Evolutionary conservation across 2,113 vertebrate species (phyloP), one percentile per base, ranked within the genome.

Genomic region (Prionailurus bengalensis): DNA sequence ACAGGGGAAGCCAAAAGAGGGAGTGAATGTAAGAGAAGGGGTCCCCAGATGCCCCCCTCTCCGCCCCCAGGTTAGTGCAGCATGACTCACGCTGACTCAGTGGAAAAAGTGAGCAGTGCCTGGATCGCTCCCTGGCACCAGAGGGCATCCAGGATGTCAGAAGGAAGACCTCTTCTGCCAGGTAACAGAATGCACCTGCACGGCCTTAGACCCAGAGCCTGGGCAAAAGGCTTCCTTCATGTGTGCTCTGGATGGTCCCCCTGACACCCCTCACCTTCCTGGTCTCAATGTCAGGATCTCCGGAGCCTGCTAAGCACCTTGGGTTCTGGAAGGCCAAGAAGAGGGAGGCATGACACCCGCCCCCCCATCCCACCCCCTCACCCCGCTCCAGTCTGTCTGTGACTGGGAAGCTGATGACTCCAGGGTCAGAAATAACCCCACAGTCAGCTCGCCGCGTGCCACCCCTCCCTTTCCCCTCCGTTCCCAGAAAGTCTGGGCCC

Each of bases 341-440:
- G 31, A 39, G 74, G 93, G 68, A 51, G 91, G 61, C 36, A 15
- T 89, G 74, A 74, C n/a, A 10, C 31, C 39, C 36, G 36, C 68
- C 68, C 16, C 6, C 68, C 17, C 2, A 9, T 19, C 21, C 2
- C 80, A 2, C 21, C n/a, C 10, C 45, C 45, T 9, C 45, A 45
- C 45, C 45, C 45, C 8, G 1, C 45, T 45, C 45, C 14, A 21
- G 36, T 68, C 71, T 8, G 0, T 53, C 92, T 51, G 48, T 65
- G 88, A 73, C 92, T n/a, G 48, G 29, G 53, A 87, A 79, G 91
- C 81, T 29, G 74, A 88, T 97, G 97, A 98, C 97, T 95, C 74
- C 93, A 51, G 93, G 70, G 81, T 97, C 97, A 98, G 97, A 98
- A 98, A 98, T 98, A 98, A 91, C 96, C 83, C 66, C 83, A 1